These are phyloP conservation scores for Octomys mimax DNA, from an alignment of 2,797 vertebrate genomes.

Conservation along the genomic window DNA sequence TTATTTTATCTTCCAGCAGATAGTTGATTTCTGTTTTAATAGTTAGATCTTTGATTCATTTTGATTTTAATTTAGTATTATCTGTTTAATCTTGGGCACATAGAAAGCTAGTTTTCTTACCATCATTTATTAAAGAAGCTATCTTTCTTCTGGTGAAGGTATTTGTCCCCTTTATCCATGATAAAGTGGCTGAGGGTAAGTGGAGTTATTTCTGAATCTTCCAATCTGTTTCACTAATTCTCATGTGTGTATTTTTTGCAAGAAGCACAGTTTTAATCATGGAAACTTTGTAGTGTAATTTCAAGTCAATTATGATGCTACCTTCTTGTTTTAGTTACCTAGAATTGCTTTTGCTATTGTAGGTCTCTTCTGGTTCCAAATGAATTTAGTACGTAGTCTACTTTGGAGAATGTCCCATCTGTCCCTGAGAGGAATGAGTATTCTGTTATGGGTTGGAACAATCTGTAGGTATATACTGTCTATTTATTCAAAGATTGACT, in stretches of 20 bases:
- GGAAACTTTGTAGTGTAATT: background rate
- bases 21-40: background rate
- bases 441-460: background rate
- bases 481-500: background rate
- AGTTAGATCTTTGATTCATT: background rate
- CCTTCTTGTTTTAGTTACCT: background rate
- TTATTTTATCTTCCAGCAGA: background rate
- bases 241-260: background rate
- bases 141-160: background rate
- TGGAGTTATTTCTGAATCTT: background rate
- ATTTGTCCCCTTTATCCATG: background rate
- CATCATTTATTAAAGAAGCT: background rate
- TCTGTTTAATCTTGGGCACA: background rate
- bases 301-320: background rate
- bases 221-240: background rate
- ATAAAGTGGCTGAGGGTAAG: background rate
- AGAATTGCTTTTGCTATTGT: background rate
- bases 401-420: background rate
- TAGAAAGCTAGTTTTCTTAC: background rate
- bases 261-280: background rate
- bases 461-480: background rate
- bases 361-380: background rate
- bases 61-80: background rate
- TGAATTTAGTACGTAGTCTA: background rate
- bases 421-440: background rate